Evolutionary conservation across 2,888 invertebrate genomes (phyloP).

Genomic region (Eilema caniola): DNA sequence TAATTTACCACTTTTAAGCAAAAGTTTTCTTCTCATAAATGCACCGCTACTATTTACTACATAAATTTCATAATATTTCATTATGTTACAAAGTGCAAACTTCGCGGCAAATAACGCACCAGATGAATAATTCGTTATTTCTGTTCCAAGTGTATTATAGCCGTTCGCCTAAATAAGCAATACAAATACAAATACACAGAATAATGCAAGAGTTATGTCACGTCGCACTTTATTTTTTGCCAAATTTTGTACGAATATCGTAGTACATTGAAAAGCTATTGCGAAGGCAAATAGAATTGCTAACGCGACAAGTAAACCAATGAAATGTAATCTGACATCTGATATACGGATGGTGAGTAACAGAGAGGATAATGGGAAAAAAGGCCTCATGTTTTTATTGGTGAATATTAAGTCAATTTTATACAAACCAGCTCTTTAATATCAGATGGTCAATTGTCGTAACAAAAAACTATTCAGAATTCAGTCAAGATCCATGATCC

Average conservation of each 20-base stretch:
- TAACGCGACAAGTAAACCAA: slow-evolving; percentile 45
- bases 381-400: slow-evolving; percentile 16
- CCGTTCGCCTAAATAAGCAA: slow-evolving; percentile 24
- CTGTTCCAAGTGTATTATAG: slow-evolving; percentile 21
- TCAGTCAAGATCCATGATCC: no score
- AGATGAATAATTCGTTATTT: slow-evolving; percentile 31
- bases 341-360: slow-evolving; percentile 23
- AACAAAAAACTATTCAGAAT: no score
- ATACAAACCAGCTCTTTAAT: background rate
- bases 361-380: slow-evolving; percentile 20
- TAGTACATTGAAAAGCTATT: slow-evolving; percentile 34
- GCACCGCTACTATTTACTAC: slow-evolving; percentile 4
- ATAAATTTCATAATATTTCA: slow-evolving; percentile 13
- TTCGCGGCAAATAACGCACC: background rate
- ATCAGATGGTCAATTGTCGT: background rate
- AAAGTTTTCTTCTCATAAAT: background rate
- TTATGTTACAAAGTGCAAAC: slow-evolving; percentile 1
- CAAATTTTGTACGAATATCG: slow-evolving; percentile 20
- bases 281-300: slow-evolving; percentile 29
- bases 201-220: slow-evolving; percentile 28
- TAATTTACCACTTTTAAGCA: background rate
- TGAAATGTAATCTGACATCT: slow-evolving; percentile 44
- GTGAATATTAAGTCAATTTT: slow-evolving; percentile 1
- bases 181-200: slow-evolving; percentile 17
- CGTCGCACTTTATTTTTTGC: slow-evolving; percentile 20